These are phyloP conservation scores for Eulimnadia texana DNA, from an alignment of 1,140 invertebrate genomes.

Conservation along the genomic window DNA sequence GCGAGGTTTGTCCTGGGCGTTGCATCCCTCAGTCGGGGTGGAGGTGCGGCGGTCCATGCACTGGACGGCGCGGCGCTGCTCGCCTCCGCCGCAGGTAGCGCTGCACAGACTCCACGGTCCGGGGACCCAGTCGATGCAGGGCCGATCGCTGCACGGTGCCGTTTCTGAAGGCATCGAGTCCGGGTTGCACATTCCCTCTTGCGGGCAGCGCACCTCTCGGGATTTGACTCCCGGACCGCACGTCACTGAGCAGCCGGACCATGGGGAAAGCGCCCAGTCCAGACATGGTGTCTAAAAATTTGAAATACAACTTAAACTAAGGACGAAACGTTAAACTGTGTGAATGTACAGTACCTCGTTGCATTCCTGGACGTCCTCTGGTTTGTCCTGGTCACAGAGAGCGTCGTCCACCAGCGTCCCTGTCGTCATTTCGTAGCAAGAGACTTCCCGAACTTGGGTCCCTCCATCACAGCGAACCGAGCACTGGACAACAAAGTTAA, in stretches of 20 bases:
- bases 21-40: constrained; percentile 27
- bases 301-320: neutral
- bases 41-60: constrained; percentile 32
- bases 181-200: constrained; percentile 12
- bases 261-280: constrained; percentile 16
- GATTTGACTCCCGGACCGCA: constrained; percentile 9
- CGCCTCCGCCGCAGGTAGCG: constrained; percentile 33
- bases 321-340: neutral
- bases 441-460: constrained; percentile 6
- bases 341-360: constrained; percentile 11
- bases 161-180: constrained; percentile 9
- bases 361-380: constrained; percentile 8
- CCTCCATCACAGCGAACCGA: constrained; percentile 12
- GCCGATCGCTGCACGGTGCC: constrained; percentile 12
- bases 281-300: constrained; percentile 15
- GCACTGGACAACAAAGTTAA: neutral
- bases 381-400: constrained; percentile 6
- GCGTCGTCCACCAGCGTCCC: constrained; percentile 9
- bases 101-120: constrained; percentile 34
- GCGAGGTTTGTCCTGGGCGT: constrained; percentile 24
- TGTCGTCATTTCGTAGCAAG: constrained; percentile 12
- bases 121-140: constrained; percentile 12
- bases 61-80: constrained; percentile 25
- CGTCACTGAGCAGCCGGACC: constrained; percentile 12
- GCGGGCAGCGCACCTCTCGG: constrained; percentile 11